Percentiles rank a stretch among this genome's conserved stretches.
Evolutionary conservation across 2,888 invertebrate species (phyloP).

Genomic region (Dynastes tityus): DNA sequence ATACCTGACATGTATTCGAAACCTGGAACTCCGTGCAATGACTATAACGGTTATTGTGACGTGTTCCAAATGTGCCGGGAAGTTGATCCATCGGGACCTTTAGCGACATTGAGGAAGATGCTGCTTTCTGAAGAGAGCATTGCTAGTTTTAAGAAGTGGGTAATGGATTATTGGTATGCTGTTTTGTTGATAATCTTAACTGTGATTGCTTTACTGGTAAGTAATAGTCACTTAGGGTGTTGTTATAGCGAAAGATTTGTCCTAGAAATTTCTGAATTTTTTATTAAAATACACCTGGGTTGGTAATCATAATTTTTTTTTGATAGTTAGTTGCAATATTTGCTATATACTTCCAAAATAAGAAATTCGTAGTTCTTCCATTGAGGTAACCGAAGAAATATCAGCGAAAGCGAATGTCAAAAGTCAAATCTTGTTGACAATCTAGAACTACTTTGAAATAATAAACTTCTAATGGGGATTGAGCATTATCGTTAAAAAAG

Average conservation of each 20-base stretch:
- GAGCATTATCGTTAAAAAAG: too few relatives aligned
- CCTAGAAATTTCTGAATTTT: too few relatives aligned
- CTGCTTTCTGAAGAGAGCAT: slow-evolving; percentile 92
- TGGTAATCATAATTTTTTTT: too few relatives aligned
- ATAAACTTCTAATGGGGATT: too few relatives aligned
- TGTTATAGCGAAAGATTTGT: too few relatives aligned
- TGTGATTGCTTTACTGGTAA: slow-evolving; percentile 86
- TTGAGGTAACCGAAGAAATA: too few relatives aligned
- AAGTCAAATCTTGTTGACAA: too few relatives aligned
- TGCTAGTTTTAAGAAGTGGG: slow-evolving; percentile 90
- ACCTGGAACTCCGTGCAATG: slow-evolving; percentile 95
- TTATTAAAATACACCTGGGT: background rate
- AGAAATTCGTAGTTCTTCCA: too few relatives aligned
- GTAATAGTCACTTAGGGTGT: slow-evolving; percentile 64
- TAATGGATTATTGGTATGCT: slow-evolving; percentile 93
- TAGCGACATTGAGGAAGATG: slow-evolving; percentile 90
- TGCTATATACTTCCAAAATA: too few relatives aligned
- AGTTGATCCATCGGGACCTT: slow-evolving; percentile 93
- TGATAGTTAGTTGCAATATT: too few relatives aligned
- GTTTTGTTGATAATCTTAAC: slow-evolving; percentile 83
- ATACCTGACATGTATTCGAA: slow-evolving; percentile 95
- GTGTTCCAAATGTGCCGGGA: slow-evolving; percentile 87
- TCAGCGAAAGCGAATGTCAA: too few relatives aligned
- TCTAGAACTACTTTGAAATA: too few relatives aligned
- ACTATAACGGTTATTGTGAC: slow-evolving; percentile 90